Percentiles rank a stretch among this genome's conserved stretches.
phyloP scores from a whole-genome alignment of 2,797 vertebrate genomes.

The Hyperoplus immaculatus region DNA sequence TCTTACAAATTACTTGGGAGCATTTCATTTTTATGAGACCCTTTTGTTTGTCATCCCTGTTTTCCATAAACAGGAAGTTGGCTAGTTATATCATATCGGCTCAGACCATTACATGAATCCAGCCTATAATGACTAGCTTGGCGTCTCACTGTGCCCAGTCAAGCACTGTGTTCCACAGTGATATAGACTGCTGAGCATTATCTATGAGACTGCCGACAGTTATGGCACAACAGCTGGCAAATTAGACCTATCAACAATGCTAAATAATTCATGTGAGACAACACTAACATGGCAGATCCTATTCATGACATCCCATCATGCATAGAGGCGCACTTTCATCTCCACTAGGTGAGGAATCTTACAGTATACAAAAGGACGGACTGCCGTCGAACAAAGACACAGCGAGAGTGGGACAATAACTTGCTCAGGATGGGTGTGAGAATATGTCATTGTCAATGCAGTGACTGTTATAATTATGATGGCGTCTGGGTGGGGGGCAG shows the following conservation, averaged over 20 bases:
- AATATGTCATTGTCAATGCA: slow-evolving; percentile 63
- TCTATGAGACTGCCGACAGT: slow-evolving; percentile 79
- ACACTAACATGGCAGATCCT: slow-evolving; percentile 83
- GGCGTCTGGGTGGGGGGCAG: slow-evolving; percentile 25
- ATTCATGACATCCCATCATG: slow-evolving; percentile 82
- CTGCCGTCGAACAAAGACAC: slow-evolving; percentile 55
- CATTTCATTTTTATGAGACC: not conserved
- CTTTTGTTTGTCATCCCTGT: slow-evolving; percentile 20
- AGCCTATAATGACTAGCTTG: slow-evolving; percentile 70
- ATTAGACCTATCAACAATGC: slow-evolving; percentile 84
- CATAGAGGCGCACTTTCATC: slow-evolving; percentile 77
- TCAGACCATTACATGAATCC: slow-evolving; percentile 65
- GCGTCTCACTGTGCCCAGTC: slow-evolving; percentile 79
- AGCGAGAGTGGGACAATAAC: slow-evolving; percentile 69
- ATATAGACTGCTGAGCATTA: slow-evolving; percentile 82
- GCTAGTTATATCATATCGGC: slow-evolving; percentile 69
- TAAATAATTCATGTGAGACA: slow-evolving; percentile 86
- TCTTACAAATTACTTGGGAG: not conserved
- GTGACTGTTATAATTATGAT: slow-evolving; percentile 68
- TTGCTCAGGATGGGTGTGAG: slow-evolving; percentile 71
- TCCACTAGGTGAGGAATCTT: slow-evolving; percentile 79
- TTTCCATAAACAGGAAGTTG: slow-evolving; percentile 78
- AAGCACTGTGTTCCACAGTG: slow-evolving; percentile 73
- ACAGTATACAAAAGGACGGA: slow-evolving; percentile 71
- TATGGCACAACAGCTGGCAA: slow-evolving; percentile 85